Percentiles rank a stretch among this genome's conserved stretches.
phyloP scores from a whole-genome alignment of 2,113 vertebrate genomes.

The Phoxinus phoxinus region DNA sequence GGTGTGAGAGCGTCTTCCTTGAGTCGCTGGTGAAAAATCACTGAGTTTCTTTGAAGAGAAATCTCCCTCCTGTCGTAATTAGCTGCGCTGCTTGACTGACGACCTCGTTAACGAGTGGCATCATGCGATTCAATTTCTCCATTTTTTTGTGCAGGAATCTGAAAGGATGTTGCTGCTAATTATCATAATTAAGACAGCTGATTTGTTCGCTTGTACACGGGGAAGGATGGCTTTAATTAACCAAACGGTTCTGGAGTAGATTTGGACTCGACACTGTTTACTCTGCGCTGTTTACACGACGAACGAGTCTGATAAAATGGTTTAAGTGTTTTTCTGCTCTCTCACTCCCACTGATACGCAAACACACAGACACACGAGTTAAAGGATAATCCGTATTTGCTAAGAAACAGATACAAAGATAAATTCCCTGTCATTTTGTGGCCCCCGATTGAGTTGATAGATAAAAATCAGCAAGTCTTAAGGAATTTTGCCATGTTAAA shows the following conservation, averaged over 20 bases:
- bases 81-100: constrained; percentile 75
- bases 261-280: constrained; percentile 38
- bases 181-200: constrained; percentile 76
- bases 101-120: constrained; percentile 75
- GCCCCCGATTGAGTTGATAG: background rate
- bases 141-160: constrained; percentile 74
- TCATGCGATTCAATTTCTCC: constrained; percentile 68
- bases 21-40: constrained; percentile 31
- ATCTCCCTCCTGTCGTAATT: constrained; percentile 68
- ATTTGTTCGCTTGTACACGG: constrained; percentile 65
- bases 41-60: constrained; percentile 52
- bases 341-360: constrained; percentile 23
- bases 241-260: constrained; percentile 63
- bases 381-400: constrained; percentile 44
- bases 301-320: constrained; percentile 18
- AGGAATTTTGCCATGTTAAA: background rate
- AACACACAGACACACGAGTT: constrained; percentile 32
- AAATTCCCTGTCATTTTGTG: constrained; percentile 42
- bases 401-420: constrained; percentile 31
- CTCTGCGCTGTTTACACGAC: constrained; percentile 37
- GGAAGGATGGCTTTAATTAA: constrained; percentile 72
- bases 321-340: constrained; percentile 31
- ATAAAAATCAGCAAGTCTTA: background rate
- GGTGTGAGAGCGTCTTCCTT: background rate
- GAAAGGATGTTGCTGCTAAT: constrained; percentile 77